These are phyloP conservation scores for Drosophila bocqueti DNA, from an alignment of 1,140 invertebrate species.

Conservation along the genomic window DNA sequence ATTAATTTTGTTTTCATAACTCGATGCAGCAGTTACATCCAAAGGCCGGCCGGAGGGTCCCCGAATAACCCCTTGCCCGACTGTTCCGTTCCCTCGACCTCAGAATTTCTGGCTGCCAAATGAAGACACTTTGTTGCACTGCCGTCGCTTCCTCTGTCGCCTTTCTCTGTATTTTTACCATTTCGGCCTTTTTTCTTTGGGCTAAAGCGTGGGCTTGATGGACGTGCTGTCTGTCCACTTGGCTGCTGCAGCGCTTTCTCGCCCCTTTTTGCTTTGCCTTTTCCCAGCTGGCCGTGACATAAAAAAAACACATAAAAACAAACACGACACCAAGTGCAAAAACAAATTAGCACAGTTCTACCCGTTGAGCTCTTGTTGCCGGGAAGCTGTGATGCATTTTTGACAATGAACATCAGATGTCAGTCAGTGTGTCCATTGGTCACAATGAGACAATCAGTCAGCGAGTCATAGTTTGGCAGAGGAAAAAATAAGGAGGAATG, in stretches of 20 bases:
- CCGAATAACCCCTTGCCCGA: constrained; percentile 8
- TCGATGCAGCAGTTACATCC: constrained; percentile 52
- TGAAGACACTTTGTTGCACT: constrained; percentile 76
- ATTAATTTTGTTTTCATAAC: constrained; percentile 82
- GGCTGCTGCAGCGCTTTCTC: constrained; percentile 35
- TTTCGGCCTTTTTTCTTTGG: constrained; percentile 34
- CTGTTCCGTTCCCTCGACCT: background rate
- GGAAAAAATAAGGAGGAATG: background rate
- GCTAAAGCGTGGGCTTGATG: constrained; percentile 74
- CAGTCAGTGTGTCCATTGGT: constrained; percentile 48
- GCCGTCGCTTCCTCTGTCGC: constrained; percentile 31
- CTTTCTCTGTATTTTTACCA: constrained; percentile 25
- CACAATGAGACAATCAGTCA: constrained; percentile 50
- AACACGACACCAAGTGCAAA: constrained; percentile 56
- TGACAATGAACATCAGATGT: constrained; percentile 75
- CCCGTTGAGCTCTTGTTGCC: constrained; percentile 17
- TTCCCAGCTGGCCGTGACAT: constrained; percentile 69
- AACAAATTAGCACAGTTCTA: constrained; percentile 71
- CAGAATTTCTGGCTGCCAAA: constrained; percentile 49
- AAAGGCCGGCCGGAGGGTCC: constrained; percentile 24
- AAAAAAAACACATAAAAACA: constrained; percentile 30
- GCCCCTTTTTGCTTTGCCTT: constrained; percentile 56
- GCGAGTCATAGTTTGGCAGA: constrained; percentile 37
- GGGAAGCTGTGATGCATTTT: constrained; percentile 66
- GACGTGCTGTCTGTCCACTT: constrained; percentile 70